These are phyloP conservation scores for Lateolabrax maculatus DNA, from an alignment of 2,797 vertebrate species.

Conservation along the genomic window DNA sequence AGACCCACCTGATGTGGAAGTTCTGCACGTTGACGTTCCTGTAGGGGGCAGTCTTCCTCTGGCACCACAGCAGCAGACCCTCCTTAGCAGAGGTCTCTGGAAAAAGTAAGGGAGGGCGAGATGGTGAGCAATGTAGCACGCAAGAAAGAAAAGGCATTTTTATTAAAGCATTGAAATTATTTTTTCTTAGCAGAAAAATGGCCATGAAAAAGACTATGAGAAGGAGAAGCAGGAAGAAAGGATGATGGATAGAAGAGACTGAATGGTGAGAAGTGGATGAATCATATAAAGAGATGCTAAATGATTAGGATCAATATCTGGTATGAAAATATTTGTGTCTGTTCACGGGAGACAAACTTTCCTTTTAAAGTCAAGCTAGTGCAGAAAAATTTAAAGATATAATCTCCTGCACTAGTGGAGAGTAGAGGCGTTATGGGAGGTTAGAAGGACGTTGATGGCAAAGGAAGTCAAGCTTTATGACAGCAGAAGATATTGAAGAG, in stretches of 20 bases:
- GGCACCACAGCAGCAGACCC: slow-evolving; percentile 95
- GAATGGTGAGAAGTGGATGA: not conserved
- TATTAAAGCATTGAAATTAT: not conserved
- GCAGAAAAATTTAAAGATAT: not conserved
- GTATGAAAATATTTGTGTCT: not conserved
- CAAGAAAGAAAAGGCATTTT: not conserved
- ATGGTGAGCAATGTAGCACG: not conserved
- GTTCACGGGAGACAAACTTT: not conserved
- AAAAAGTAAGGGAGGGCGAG: not conserved
- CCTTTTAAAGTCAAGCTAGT: not conserved
- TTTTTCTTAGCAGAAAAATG: not conserved
- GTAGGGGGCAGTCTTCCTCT: slow-evolving; percentile 97
- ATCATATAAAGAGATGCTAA: not conserved
- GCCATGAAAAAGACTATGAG: not conserved
- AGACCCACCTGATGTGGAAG: slow-evolving; percentile 95
- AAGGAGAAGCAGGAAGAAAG: not conserved
- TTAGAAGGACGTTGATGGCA: not conserved
- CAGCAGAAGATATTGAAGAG: slow-evolving; percentile 29
- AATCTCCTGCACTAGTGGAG: slow-evolving; percentile 2
- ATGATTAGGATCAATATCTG: not conserved
- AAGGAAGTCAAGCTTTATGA: slow-evolving; percentile 8
- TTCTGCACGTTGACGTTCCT: slow-evolving; percentile 98
- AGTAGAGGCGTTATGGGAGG: not conserved
- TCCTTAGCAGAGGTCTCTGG: slow-evolving; percentile 97
- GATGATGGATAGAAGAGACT: not conserved